phyloP scores from a whole-genome alignment of 2,888 invertebrate species.

The Epistrophe eligans region DNA sequence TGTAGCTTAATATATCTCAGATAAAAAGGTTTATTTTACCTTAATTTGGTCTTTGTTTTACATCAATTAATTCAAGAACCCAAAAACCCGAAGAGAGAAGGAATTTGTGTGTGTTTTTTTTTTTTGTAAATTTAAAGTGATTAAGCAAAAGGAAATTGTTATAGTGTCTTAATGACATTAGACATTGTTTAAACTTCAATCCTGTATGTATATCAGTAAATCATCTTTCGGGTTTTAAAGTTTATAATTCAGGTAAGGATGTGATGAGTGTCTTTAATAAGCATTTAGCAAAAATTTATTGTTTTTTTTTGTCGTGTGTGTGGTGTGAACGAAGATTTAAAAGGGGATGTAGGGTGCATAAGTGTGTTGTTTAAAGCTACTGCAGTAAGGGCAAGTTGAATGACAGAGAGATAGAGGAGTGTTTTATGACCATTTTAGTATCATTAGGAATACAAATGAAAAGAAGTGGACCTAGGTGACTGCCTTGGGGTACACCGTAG shows the following conservation, averaged over 20 bases:
- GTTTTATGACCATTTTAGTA: too few relatives aligned
- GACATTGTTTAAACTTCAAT: background rate
- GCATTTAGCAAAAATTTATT: background rate
- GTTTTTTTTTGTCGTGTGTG: background rate
- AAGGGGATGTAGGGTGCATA: background rate
- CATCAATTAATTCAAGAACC: conserved; percentile 43
- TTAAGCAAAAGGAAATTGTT: conserved; percentile 1
- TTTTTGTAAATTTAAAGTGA: background rate
- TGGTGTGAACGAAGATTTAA: background rate
- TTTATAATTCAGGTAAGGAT: conserved; percentile 7
- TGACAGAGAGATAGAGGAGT: too few relatives aligned
- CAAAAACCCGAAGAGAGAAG: background rate
- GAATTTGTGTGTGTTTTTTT: background rate
- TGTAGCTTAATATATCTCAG: conserved; percentile 7
- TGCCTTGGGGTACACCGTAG: too few relatives aligned
- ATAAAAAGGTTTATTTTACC: conserved; percentile 30
- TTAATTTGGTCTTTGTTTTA: conserved; percentile 38
- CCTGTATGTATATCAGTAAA: background rate
- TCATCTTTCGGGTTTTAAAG: background rate
- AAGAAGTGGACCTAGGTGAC: too few relatives aligned
- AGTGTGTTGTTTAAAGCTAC: background rate
- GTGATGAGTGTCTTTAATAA: background rate
- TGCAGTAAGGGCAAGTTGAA: too few relatives aligned
- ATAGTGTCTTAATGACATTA: background rate
- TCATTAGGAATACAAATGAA: too few relatives aligned